Percentiles rank a stretch among this genome's conserved stretches.
Evolutionary conservation across 2,113 vertebrate species (phyloP).

Genomic region (Entelurus aequoreus): DNA sequence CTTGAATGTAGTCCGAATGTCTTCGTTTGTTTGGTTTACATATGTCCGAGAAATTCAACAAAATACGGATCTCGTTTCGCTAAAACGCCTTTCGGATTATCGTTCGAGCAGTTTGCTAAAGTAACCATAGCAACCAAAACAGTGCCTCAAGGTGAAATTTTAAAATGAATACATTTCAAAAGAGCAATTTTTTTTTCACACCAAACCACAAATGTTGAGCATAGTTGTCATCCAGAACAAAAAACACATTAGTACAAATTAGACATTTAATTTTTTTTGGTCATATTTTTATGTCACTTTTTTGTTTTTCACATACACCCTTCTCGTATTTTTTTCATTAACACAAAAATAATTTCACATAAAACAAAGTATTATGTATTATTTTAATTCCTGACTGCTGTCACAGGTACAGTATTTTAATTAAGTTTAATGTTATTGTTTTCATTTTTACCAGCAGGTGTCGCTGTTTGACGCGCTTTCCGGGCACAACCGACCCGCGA

Average conservation of each 20-base stretch:
- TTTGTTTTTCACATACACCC: too few species aligned
- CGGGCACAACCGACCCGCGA: constrained; percentile 2
- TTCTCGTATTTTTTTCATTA: too few species aligned
- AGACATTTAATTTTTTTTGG: background rate
- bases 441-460: constrained; percentile 22
- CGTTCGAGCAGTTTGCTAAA: constrained; percentile 14
- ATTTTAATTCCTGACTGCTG: too few species aligned
- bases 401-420: too few species aligned
- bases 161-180: background rate
- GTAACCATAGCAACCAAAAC: constrained; percentile 57
- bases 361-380: too few species aligned
- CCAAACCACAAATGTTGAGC: background rate
- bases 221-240: too few species aligned
- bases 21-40: background rate
- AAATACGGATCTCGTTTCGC: background rate
- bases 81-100: background rate
- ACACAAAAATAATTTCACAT: too few species aligned
- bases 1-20: background rate
- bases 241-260: background rate
- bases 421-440: too few species aligned
- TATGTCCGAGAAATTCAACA: background rate
- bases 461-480: constrained; percentile 27
- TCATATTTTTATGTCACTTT: background rate
- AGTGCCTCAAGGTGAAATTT: constrained; percentile 3
- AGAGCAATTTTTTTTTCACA: background rate